Percentiles rank a stretch among this genome's conserved stretches.
Conservation (phyloP, 2,113 vertebrate species). For the Phycodurus eques region DNA sequence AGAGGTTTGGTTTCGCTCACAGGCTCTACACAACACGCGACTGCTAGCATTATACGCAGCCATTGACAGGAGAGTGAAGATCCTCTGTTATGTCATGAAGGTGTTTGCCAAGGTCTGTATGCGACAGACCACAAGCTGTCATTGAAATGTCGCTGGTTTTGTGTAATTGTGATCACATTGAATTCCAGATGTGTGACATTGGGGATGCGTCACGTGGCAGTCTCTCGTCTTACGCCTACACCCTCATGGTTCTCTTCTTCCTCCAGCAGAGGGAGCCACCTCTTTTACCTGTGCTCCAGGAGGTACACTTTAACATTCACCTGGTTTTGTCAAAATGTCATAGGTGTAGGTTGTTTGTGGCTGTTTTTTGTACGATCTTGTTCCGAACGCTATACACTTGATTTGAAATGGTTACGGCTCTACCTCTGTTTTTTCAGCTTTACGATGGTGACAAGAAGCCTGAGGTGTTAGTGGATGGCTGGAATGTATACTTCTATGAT, state of each 20-base stretch:
- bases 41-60: constrained; percentile 85
- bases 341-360: neutral
- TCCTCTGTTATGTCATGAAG: constrained; percentile 93
- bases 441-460: constrained; percentile 83
- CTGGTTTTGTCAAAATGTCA: neutral
- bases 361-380: no score
- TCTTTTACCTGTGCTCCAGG: constrained; percentile 91
- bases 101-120: constrained; percentile 86
- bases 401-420: no score
- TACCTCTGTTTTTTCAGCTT: constrained; percentile 73
- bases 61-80: constrained; percentile 87
- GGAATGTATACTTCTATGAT: constrained; percentile 92
- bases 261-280: constrained; percentile 89
- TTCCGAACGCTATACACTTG: no score
- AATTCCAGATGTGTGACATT: constrained; percentile 86
- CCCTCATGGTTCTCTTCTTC: constrained; percentile 94
- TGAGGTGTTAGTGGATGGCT: constrained; percentile 86
- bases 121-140: neutral
- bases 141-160: neutral
- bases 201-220: constrained; percentile 93
- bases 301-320: constrained; percentile 68
- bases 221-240: constrained; percentile 93
- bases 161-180: neutral
- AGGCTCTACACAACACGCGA: constrained; percentile 92
- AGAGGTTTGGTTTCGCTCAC: constrained; percentile 10